Conservation (phyloP, 2,797 vertebrate genomes). For the Acanthis flammea region DNA sequence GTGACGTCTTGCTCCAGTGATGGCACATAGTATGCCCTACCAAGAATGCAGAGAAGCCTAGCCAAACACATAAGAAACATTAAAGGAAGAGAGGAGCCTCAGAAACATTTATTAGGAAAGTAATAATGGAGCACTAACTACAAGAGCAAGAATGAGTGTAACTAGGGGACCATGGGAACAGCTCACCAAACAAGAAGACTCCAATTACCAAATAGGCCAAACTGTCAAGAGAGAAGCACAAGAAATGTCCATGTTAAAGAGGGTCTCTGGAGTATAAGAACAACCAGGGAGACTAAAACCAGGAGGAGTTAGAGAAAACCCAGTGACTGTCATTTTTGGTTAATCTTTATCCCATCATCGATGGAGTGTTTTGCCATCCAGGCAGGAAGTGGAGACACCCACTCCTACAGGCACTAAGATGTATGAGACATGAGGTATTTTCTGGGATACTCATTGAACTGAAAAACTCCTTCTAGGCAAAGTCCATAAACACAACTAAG, state of each 20-base stretch:
- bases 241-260: neutral
- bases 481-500: neutral
- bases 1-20: neutral
- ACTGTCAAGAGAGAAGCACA: neutral
- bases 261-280: neutral
- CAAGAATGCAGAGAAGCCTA: neutral
- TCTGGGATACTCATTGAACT: slow-evolving; percentile 28
- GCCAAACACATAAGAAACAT: slow-evolving; percentile 50
- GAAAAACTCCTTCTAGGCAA: neutral
- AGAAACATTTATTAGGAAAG: slow-evolving; percentile 14
- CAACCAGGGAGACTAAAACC: neutral
- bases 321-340: neutral
- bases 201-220: neutral
- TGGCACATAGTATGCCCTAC: neutral
- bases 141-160: neutral
- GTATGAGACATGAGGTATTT: neutral
- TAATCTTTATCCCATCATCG: neutral
- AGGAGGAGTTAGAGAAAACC: neutral
- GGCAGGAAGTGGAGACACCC: slow-evolving; percentile 19
- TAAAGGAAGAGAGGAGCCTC: neutral
- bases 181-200: neutral
- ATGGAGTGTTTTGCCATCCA: neutral
- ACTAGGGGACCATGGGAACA: neutral
- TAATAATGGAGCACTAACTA: slow-evolving; percentile 10
- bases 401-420: neutral